Evolutionary conservation across 2,113 vertebrate genomes (phyloP).

Genomic region (Marcusenius ussheri): DNA sequence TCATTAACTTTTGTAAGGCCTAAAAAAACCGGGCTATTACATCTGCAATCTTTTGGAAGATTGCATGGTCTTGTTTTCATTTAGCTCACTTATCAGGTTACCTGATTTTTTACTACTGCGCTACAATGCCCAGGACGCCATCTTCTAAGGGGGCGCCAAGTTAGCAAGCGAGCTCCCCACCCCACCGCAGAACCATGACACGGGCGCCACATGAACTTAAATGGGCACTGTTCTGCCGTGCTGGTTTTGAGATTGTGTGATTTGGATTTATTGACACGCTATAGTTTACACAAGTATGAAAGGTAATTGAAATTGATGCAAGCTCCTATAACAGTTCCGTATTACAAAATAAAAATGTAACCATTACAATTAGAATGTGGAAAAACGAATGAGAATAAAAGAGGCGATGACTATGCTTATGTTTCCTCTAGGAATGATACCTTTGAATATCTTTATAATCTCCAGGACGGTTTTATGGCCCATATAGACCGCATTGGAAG

Average conservation of each 20-base stretch:
- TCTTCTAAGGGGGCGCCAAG: background rate
- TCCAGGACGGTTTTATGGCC: background rate
- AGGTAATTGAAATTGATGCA: background rate
- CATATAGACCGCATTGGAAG: background rate
- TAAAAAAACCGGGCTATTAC: background rate
- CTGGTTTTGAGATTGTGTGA: background rate
- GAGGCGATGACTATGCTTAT: background rate
- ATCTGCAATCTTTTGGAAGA: background rate
- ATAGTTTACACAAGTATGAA: background rate
- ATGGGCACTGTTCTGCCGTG: background rate
- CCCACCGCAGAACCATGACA: background rate
- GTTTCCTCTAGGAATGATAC: background rate
- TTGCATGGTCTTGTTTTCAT: background rate
- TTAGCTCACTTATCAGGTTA: background rate
- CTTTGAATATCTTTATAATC: background rate
- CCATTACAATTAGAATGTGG: background rate
- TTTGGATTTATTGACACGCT: background rate
- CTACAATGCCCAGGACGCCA: background rate
- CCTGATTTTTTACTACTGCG: background rate
- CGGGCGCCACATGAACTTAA: background rate
- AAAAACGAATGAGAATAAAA: background rate
- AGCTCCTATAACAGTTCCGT: background rate
- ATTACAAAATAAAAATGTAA: background rate
- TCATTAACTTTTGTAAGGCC: background rate
- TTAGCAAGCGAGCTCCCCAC: background rate